Base-by-base conservation (phyloP, 2,113 vertebrate genomes). In the Silurus asotus region DNA sequence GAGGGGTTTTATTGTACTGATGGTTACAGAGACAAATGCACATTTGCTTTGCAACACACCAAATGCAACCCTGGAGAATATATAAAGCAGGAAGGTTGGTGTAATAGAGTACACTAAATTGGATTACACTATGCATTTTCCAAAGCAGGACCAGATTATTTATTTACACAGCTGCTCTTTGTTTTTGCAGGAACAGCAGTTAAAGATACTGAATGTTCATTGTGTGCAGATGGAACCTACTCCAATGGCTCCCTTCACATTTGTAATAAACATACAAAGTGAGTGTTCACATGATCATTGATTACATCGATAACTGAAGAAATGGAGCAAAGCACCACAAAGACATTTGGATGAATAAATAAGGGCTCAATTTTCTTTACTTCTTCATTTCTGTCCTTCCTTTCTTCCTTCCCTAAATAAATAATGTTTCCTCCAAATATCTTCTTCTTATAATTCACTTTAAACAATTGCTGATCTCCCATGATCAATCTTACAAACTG, bases 1-100 rank as follows among this genome's bases (percentile, higher is more conserved):
- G 85, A 87, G 13, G 79, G 83, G 28, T 86, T 84, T 53, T 90
- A 87, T 48, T 90, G 91, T n/a, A 83, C 5, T 72, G 55, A 83
- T 6, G 2, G 1, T 61, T 8, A 25, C 6, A 70, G 74, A 1
- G 14, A 14, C 48, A 89, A 87, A 15, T 90, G 90, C 17, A 86
- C 2, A 64, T 17, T 4, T n/a, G 89, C 89, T 55, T 13, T 48
- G 45, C 17, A 23, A 84, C 87, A 90, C 48, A 75, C 76, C 67
- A 75, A 25, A 49, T 91, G 91, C 67, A 28, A 3, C 19, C 65
- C 87, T 53, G 80, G 87, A 74, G 80, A 87, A 67, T 89, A 90
- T 51, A 86, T 89, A 65, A 85, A 65, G 1, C 78, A 85, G 19
- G 56, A 65, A 77, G 90, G 90, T 86, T 80, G 48, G 51, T 77